Base-by-base conservation (phyloP, 2,113 vertebrate species). In the Aegypius monachus region DNA sequence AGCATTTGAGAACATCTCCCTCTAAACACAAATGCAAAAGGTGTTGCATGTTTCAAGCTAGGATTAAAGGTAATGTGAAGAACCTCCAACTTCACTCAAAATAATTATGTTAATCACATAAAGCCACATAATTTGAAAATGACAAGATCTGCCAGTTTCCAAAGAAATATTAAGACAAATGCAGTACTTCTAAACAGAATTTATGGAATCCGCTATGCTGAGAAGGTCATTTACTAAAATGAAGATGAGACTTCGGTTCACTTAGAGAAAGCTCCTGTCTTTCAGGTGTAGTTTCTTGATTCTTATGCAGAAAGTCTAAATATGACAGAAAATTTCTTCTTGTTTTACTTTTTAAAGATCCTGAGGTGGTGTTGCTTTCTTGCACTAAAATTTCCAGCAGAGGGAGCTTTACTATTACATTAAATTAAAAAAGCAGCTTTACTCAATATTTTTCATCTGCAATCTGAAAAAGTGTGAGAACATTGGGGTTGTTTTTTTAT, bases 401-500 rank as follows among this genome's bases (percentile, higher is more conserved):
- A 96, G 92, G 95, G 97, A 97, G 97, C 90, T 84, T 94, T 95
- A 38, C 68, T 19, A 45, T 88, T 94, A n/a, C 8, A 11, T 72
- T 71, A 62, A 74, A 29, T 65, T 6, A 26, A 19, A 80, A 95
- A 47, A 6, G 0, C 3, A 20, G 15, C 11, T 94, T 81, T 70
- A 22, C 27, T 81, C 10, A 62, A 0, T 88, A 52, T 50, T 90
- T 84, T 84, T 65, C 2, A 15, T 48, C 9, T 47, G 47, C 48
- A 59, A 1, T 87, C 45, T 65, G 27, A 65, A 80, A 81, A 67
- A 50, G 23, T 13, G 10, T n/a, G 56, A 88, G 21, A 71, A 13
- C 7, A 6, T 8, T 68, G 29, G 2, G 6, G 0, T 4, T 1
- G 36, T 2, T 42, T 59, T 70, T 85, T 80, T 6, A 21, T 52